A percentile compares a stretch with the other conserved stretches of the same genome.
Evolutionary conservation across 2,888 invertebrate genomes (phyloP).

Genomic region (Amphipoea lucens): DNA sequence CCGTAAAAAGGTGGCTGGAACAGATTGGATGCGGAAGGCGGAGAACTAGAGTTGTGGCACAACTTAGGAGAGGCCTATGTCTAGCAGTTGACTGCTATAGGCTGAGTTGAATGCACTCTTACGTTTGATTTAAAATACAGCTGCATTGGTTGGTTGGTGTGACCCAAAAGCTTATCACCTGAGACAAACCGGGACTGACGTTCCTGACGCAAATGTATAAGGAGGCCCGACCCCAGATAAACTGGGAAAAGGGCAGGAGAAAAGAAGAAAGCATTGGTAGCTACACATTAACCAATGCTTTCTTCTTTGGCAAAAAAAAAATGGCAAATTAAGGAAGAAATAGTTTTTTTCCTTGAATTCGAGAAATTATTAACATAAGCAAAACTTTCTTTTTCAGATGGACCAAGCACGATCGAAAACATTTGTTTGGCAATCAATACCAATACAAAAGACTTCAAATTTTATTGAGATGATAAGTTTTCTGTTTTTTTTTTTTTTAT

Average conservation of each 20-base stretch:
- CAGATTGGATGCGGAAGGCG: too few relatives aligned
- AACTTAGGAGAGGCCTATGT: not conserved
- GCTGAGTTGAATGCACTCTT: not conserved
- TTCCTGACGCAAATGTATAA: not conserved
- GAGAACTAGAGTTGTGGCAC: not conserved
- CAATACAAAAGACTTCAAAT: conserved; percentile 51
- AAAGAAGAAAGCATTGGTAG: not conserved
- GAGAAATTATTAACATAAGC: not conserved
- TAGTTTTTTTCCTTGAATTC: not conserved
- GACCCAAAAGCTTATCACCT: not conserved
- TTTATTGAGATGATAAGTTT: conserved; percentile 30
- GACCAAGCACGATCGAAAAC: conserved; percentile 71
- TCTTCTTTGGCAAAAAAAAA: too few relatives aligned
- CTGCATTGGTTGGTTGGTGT: not conserved
- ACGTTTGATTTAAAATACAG: not conserved
- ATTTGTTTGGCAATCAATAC: conserved; percentile 66
- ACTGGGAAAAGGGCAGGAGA: not conserved
- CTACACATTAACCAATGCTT: not conserved
- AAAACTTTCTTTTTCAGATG: conserved; percentile 70
- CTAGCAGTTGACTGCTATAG: not conserved
- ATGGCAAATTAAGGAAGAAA: too few relatives aligned
- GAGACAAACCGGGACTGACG: not conserved
- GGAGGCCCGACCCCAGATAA: too few relatives aligned
- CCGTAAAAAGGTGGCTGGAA: not conserved
- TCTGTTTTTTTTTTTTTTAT: not conserved